Evolutionary conservation across 53 echinoderm and acorn worm genomes (phyloP), one percentile per base, ranked within the genome.

Genomic region (Mesocentrotus franciscanus): DNA sequence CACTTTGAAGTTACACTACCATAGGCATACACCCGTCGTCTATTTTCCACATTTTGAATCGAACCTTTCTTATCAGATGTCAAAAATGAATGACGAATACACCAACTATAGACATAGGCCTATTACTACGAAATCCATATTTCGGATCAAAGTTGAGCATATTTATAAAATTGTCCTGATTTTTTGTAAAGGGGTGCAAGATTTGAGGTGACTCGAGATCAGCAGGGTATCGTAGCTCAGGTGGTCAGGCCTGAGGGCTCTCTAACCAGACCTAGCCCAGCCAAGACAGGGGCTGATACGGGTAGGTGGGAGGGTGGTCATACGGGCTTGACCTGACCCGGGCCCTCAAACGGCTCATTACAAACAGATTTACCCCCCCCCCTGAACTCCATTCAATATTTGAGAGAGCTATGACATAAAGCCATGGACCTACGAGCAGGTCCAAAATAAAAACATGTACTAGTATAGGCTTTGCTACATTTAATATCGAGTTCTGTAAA

Each of bases 281-380:
- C 81, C 42, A 81, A 81, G 81, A 81, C 36, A 42, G 81, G 92
- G 92, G 24, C 16, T 64, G 92, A 92, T 61, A 61, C 49, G 35
- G 92, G 70, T 57, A 58, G 90, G 90, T 90, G 90, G 61, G 90
- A 57, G 92, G 92, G 92, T 70, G 92, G 92, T 92, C 92, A 92
- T 39, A 35, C 16, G 71, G 71, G 62, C 68, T 64, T 92, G 92
- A 92, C 92, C 92, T 39, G 92, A 68, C 92, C 92, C 17, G 16
- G 64, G 64, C 64, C 70, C 26, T 15, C 30, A 61, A 24, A 92
- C 92, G 92, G 92, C 17, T 92, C 92, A 92, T 92, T 92, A 34
- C 33, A 68, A 22, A 17, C 30, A 57, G 29, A 49, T 92, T 92
- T 33, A 20, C 62, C 81, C 81, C 81, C 18, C 20, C 36, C 18